A percentile compares a stretch with the other conserved stretches of the same genome.
Evolutionary conservation across 92 coral and sea anemone genomes (phyloP).

Genomic region (Diadumene lineata): DNA sequence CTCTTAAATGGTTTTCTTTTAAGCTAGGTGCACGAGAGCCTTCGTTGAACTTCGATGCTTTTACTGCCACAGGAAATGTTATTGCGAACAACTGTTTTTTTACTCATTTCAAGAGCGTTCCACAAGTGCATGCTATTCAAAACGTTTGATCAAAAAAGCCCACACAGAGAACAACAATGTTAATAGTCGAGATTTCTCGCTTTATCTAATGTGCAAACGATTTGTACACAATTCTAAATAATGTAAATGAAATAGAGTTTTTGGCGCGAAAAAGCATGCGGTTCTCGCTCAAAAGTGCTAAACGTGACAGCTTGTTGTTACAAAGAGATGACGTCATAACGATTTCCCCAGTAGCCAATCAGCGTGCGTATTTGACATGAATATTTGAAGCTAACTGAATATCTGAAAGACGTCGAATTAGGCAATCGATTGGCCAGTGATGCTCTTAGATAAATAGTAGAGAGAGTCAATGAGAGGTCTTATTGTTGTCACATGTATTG

Average conservation of each 20-base stretch:
- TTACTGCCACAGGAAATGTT: not conserved
- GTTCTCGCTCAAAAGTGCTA: not conserved
- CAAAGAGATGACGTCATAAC: not conserved
- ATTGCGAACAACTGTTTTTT: not conserved
- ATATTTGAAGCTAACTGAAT: not conserved
- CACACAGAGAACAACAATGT: too few species aligned
- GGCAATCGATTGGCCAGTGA: constrained; percentile 30
- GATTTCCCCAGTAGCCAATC: not conserved
- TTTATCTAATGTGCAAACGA: too few species aligned
- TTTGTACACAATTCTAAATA: too few species aligned
- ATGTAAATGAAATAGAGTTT: too few species aligned
- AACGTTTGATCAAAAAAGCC: too few species aligned
- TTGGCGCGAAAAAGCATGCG: not conserved
- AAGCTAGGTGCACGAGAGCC: too few species aligned
- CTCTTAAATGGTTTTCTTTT: not conserved
- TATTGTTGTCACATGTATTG: too few species aligned
- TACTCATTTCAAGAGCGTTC: not conserved
- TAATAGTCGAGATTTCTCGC: too few species aligned
- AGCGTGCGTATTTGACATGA: not conserved
- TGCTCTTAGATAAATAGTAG: constrained; percentile 27
- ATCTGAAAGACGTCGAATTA: constrained; percentile 24
- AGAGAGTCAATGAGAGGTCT: constrained; percentile 19
- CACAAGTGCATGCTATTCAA: not conserved
- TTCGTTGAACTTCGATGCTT: too few species aligned
- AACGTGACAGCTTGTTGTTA: not conserved